These are phyloP conservation scores for Drosophila gaucha DNA, from an alignment of 2,888 invertebrate species.

Conservation along the genomic window DNA sequence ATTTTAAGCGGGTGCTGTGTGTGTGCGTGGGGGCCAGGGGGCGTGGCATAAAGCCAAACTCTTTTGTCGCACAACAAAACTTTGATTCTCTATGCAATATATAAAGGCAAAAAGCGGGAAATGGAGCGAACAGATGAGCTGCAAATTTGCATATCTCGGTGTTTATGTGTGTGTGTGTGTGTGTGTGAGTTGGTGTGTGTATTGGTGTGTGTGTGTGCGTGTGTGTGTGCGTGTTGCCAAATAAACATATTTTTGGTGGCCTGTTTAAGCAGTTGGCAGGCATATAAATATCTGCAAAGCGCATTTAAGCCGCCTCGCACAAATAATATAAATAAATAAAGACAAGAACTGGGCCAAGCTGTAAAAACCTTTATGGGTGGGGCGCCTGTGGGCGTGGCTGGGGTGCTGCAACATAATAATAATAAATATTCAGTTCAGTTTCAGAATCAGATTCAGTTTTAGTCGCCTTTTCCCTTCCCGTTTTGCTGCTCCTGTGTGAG, in stretches of 20 bases:
- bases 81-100: conserved; percentile 51
- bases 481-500: conserved; percentile 10
- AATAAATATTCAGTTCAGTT: conserved; percentile 77
- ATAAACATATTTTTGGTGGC: conserved; percentile 70
- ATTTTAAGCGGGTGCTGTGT: conserved; percentile 25
- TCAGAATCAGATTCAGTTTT: conserved; percentile 44
- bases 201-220: too few relatives aligned
- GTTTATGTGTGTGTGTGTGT: too few relatives aligned
- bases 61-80: conserved; percentile 61
- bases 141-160: conserved; percentile 42
- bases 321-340: conserved; percentile 65
- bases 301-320: conserved; percentile 76
- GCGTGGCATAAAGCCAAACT: conserved; percentile 59
- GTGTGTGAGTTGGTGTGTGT: background rate
- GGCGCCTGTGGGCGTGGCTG: conserved; percentile 2
- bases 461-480: conserved; percentile 12
- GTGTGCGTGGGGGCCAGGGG: conserved; percentile 4
- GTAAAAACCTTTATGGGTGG: background rate
- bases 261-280: conserved; percentile 62
- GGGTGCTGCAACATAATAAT: conserved; percentile 75
- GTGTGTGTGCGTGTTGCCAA: conserved; percentile 44
- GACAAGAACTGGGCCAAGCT: conserved; percentile 56
- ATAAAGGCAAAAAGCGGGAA: conserved; percentile 9
- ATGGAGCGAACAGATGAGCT: conserved; percentile 46
- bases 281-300: conserved; percentile 80